These are phyloP conservation scores for Periplaneta americana DNA, from an alignment of 1,140 invertebrate genomes.

Conservation along the genomic window DNA sequence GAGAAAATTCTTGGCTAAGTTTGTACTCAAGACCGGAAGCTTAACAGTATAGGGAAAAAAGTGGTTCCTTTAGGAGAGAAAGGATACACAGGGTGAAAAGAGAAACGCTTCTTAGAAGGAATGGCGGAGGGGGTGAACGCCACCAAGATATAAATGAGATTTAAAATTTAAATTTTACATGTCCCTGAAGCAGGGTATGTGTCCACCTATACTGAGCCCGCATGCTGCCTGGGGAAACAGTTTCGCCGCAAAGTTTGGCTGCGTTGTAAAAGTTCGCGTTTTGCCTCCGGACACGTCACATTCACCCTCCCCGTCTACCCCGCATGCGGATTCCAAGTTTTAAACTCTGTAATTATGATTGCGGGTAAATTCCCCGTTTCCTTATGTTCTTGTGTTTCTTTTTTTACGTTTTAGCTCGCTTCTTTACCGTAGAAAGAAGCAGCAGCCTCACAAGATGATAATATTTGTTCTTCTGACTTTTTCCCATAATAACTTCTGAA, in stretches of 20 bases:
- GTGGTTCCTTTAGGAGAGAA: background rate
- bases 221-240: background rate
- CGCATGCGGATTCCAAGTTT: background rate
- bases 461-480: too few species aligned
- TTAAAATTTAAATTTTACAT: conserved; percentile 9
- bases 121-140: background rate
- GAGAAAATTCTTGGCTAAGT: background rate
- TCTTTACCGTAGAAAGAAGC: too few species aligned
- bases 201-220: background rate
- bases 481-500: too few species aligned
- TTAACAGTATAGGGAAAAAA: background rate
- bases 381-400: too few species aligned
- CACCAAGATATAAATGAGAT: conserved; percentile 2
- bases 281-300: background rate
- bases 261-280: background rate
- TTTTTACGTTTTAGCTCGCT: too few species aligned
- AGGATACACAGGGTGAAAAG: background rate
- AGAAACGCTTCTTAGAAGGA: background rate
- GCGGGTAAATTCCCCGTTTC: background rate
- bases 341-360: background rate
- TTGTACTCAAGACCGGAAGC: background rate
- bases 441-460: too few species aligned
- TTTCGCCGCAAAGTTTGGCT: background rate
- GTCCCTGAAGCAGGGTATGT: background rate
- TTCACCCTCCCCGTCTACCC: background rate